A percentile compares a stretch with the other conserved stretches of the same genome.
Conservation (phyloP, 1,140 invertebrate genomes). For the Camponotus floridanus region DNA sequence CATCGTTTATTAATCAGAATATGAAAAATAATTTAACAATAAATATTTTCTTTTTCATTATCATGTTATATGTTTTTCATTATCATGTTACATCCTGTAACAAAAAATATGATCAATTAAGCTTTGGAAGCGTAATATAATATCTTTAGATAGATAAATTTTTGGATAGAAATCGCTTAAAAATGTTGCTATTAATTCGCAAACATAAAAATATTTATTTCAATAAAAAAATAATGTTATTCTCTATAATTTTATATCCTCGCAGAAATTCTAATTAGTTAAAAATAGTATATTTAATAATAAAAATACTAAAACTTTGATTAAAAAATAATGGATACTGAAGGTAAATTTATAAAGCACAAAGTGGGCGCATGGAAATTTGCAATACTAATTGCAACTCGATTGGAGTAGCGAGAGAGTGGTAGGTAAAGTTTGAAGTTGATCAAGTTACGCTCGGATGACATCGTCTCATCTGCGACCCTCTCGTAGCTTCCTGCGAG, state of each 20-base stretch:
- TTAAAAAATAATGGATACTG: background rate
- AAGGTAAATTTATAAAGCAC: conserved; percentile 6
- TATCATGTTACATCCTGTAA: background rate
- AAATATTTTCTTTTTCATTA: background rate
- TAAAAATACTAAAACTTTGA: background rate
- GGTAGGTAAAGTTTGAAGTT: conserved; percentile 67
- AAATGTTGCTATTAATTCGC: background rate
- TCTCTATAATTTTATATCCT: background rate
- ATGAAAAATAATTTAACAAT: background rate
- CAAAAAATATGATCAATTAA: background rate
- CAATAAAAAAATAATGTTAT: background rate
- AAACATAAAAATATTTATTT: background rate
- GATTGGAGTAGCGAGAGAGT: background rate
- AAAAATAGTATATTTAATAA: background rate
- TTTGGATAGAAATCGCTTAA: too few species aligned
- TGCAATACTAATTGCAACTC: conserved; percentile 64
- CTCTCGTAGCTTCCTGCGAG: conserved; percentile 45
- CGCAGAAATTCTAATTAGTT: background rate
- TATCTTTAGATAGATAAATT: too few species aligned
- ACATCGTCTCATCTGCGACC: conserved; percentile 59
- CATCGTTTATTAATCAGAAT: background rate
- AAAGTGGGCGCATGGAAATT: conserved; percentile 39
- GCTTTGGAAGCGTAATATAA: too few species aligned
- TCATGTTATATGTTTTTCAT: background rate
- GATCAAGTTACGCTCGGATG: conserved; percentile 70